Base-by-base conservation (phyloP, 1,140 invertebrate species). In the Ericerus pela region DNA sequence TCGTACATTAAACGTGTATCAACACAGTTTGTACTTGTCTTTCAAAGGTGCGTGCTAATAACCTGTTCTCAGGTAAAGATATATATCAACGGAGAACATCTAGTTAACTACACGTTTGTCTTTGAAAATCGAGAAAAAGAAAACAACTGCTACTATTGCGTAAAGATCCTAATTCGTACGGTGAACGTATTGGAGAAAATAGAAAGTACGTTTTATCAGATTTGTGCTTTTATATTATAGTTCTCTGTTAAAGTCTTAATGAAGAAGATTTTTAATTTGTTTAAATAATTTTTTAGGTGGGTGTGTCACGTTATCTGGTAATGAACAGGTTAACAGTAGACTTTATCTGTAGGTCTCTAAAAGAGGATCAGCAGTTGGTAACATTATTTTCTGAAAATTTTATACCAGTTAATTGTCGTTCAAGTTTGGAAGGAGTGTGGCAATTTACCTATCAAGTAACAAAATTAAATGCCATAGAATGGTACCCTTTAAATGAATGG, bases 361-460 rank as follows among this genome's bases (percentile, higher is more conserved):
- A 80, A 58, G 70, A 76, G 16, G 80, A 90, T 66, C 85, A 90
- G 64, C 82, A 88, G 62, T 69, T 89, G 1, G 79, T 86, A 47
- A 92, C 89, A 41, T 72, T 93, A 52, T 95, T 93, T 66, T 85
- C 85, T 31, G 87, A 91, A 65, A 93, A 91, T 73, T 88, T 84
- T 69, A 79, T 86, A 11, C 87, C 89, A 27, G 83, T 93, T 3
- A 94, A 94, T 72, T 95, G 91, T 63, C 75, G 89, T 57, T 92
- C 89, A 2, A 90, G 88, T 43, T 71, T 95, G 20, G 91, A 94
- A 76, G 91, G 91, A 59, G 88, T 93, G 2, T 95, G 88, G 88
- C 86, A 91, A 64, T 95, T 95, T 76, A 84, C 85, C 16, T 94
- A 94, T 72, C 88, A 92, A 69, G 79, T 78, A 67, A n/a, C n/a